These are phyloP conservation scores for Hepsetus odoe DNA, from an alignment of 2,113 vertebrate species.

Conservation along the genomic window DNA sequence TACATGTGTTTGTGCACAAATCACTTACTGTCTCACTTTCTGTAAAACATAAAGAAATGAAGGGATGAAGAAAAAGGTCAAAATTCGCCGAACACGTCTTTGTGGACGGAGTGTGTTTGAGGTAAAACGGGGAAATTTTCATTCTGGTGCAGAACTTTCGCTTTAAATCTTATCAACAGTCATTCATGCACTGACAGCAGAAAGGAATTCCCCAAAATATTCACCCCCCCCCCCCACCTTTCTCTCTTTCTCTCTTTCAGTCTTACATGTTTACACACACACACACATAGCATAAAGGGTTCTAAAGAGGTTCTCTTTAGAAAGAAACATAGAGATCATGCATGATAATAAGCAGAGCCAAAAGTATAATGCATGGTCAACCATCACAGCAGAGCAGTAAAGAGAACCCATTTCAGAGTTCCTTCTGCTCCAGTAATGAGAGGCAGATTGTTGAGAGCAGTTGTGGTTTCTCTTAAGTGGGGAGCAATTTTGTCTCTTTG, in stretches of 20 bases:
- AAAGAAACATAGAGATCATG: too few relatives aligned
- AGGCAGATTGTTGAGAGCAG: not conserved
- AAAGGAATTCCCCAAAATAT: slow-evolving; percentile 51
- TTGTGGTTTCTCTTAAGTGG: not conserved
- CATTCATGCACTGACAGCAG: slow-evolving; percentile 30
- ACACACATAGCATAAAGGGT: too few relatives aligned
- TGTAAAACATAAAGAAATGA: too few relatives aligned
- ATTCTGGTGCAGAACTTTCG: not conserved
- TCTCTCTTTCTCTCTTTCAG: too few relatives aligned
- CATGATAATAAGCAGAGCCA: too few relatives aligned
- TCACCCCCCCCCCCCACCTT: slow-evolving; percentile 21
- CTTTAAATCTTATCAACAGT: slow-evolving; percentile 6
- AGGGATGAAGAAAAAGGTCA: too few relatives aligned
- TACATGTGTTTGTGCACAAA: too few relatives aligned
- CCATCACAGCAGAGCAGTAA: too few relatives aligned
- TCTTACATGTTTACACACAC: not conserved
- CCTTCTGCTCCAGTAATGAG: not conserved
- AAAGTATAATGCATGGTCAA: too few relatives aligned
- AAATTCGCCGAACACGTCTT: too few relatives aligned
- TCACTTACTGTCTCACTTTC: too few relatives aligned
- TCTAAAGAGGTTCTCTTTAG: too few relatives aligned
- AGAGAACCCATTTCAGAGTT: not conserved
- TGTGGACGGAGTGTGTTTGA: not conserved
- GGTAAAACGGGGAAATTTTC: not conserved
- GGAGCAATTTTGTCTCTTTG: not conserved